phyloP scores from a whole-genome alignment of 1,140 invertebrate genomes.

The Drosophila pruinosa region DNA sequence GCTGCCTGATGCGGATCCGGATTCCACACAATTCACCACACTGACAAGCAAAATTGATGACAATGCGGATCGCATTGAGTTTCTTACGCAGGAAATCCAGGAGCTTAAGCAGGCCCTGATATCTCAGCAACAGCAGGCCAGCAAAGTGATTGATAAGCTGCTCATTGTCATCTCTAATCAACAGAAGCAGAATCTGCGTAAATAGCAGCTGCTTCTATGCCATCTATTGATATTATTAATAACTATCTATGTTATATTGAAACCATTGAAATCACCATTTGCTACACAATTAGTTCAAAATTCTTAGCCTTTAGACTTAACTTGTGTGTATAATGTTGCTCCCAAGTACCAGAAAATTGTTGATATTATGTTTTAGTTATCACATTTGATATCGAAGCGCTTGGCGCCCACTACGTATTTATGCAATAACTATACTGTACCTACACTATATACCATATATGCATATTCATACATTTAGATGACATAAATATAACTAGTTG shows the following conservation, averaged over 20 bases:
- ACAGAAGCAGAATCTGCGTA: constrained; percentile 80
- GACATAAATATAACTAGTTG: constrained; percentile 43
- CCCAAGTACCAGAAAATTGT: constrained; percentile 53
- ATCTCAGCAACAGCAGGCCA: constrained; percentile 80
- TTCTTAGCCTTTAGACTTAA: constrained; percentile 33
- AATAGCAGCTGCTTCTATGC: constrained; percentile 48
- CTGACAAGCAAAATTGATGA: constrained; percentile 86
- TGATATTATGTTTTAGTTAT: constrained; percentile 73
- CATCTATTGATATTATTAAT: constrained; percentile 54
- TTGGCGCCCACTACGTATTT: constrained; percentile 41
- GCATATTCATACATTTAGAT: constrained; percentile 37
- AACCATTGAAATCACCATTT: constrained; percentile 26
- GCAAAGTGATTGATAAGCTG: constrained; percentile 82
- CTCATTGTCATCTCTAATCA: constrained; percentile 81
- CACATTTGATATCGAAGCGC: constrained; percentile 52
- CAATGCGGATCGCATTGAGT: constrained; percentile 85
- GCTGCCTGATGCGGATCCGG: constrained; percentile 78
- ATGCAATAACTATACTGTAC: constrained; percentile 26
- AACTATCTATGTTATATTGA: constrained; percentile 2
- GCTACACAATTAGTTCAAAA: constrained; percentile 36
- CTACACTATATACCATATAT: constrained; percentile 28
- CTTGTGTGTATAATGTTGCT: not conserved
- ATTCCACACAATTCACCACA: constrained; percentile 83
- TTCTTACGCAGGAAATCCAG: constrained; percentile 85
- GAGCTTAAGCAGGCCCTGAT: constrained; percentile 86